These are phyloP conservation scores for Megathymus violae DNA, from an alignment of 1,140 invertebrate species.

Conservation along the genomic window DNA sequence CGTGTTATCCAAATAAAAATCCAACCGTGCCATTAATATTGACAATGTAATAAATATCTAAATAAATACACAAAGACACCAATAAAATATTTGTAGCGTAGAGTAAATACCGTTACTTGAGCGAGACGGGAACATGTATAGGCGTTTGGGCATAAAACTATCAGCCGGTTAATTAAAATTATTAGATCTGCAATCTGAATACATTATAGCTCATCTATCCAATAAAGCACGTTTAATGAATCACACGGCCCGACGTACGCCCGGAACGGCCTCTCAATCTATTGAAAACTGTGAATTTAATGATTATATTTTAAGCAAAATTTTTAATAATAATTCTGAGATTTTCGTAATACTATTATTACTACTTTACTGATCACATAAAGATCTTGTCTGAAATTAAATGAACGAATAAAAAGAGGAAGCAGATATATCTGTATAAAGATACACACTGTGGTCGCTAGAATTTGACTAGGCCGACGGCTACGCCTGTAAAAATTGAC, in stretches of 20 bases:
- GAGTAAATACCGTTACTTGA: conserved; percentile 23
- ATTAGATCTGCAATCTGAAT: conserved; percentile 76
- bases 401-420: too few relatives aligned
- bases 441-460: too few relatives aligned
- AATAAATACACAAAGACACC: conserved; percentile 29
- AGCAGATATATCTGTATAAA: too few relatives aligned
- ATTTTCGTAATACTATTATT: too few relatives aligned
- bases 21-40: conserved; percentile 27
- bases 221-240: conserved; percentile 60
- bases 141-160: conserved; percentile 48
- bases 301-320: too few relatives aligned
- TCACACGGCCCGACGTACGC: conserved; percentile 41
- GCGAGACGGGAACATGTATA: conserved; percentile 33
- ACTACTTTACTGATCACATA: too few relatives aligned
- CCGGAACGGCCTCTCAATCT: not conserved
- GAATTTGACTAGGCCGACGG: too few relatives aligned
- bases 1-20: conserved; percentile 28
- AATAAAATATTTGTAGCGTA: conserved; percentile 29
- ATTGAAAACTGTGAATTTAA: too few relatives aligned
- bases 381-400: too few relatives aligned
- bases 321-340: too few relatives aligned
- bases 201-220: conserved; percentile 59
- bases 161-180: conserved; percentile 71
- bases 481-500: too few relatives aligned
- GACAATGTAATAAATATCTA: conserved; percentile 36